phyloP scores from a whole-genome alignment of 2,888 invertebrate species.

The Drosophila picticornis region DNA sequence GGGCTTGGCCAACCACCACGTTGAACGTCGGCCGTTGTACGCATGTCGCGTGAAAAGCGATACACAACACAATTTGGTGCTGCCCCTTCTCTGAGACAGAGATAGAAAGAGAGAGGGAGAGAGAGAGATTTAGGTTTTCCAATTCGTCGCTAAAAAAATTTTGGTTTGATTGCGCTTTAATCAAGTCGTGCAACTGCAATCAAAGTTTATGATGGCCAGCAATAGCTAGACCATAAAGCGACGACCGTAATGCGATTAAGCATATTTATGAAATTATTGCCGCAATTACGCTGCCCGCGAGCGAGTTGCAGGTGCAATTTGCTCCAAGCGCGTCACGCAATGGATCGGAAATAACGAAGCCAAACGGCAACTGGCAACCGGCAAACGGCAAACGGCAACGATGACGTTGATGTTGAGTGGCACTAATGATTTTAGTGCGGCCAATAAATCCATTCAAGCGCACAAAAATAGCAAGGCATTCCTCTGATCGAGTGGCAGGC shows the following conservation, averaged over 20 bases:
- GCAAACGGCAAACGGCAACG: neutral
- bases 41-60: constrained; percentile 61
- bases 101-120: constrained; percentile 8
- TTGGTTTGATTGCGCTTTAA: constrained; percentile 63
- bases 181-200: constrained; percentile 60
- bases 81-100: constrained; percentile 30
- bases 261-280: constrained; percentile 77
- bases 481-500: constrained; percentile 53
- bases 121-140: neutral
- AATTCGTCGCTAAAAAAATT: constrained; percentile 27
- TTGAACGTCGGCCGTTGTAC: constrained; percentile 43
- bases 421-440: constrained; percentile 82
- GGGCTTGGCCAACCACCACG: constrained; percentile 56
- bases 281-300: constrained; percentile 53
- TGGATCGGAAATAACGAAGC: constrained; percentile 23
- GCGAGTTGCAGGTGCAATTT: constrained; percentile 36
- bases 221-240: constrained; percentile 45
- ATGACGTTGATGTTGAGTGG: constrained; percentile 46
- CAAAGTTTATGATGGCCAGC: constrained; percentile 32
- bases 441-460: constrained; percentile 78
- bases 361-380: neutral
- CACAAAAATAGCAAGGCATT: constrained; percentile 33
- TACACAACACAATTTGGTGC: constrained; percentile 43
- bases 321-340: constrained; percentile 52
- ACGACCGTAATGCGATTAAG: constrained; percentile 58